Conservation (phyloP, 2,888 invertebrate species). For the Cantharis lateralis region DNA sequence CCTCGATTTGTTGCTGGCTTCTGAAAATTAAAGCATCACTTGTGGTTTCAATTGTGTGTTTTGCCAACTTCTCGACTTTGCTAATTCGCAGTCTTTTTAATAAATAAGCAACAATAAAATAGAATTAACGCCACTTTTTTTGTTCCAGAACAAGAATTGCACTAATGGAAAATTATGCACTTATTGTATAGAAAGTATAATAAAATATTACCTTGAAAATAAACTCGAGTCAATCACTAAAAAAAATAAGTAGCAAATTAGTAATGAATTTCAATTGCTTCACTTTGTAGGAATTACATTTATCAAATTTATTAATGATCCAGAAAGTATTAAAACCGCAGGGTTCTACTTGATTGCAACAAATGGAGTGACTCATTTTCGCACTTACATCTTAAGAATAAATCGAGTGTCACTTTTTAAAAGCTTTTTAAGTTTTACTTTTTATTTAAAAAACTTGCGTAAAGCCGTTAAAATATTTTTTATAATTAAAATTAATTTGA, state of each 20-base stretch:
- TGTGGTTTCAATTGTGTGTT: neutral
- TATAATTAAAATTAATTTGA: neutral
- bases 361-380: neutral
- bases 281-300: neutral
- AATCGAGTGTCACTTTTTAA: neutral
- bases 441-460: neutral
- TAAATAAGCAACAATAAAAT: neutral
- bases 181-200: neutral
- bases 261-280: neutral
- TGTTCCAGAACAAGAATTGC: neutral
- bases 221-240: neutral
- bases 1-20: neutral
- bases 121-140: neutral
- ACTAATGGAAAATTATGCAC: neutral
- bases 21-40: neutral
- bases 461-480: neutral
- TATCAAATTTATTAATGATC: neutral
- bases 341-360: neutral
- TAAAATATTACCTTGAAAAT: neutral
- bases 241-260: neutral
- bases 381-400: neutral
- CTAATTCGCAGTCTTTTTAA: neutral
- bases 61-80: neutral
- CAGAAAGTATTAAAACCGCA: neutral
- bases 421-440: neutral